Evolutionary conservation across 2,797 vertebrate genomes (phyloP).

Genomic region (Tympanoctomys barrerae): DNA sequence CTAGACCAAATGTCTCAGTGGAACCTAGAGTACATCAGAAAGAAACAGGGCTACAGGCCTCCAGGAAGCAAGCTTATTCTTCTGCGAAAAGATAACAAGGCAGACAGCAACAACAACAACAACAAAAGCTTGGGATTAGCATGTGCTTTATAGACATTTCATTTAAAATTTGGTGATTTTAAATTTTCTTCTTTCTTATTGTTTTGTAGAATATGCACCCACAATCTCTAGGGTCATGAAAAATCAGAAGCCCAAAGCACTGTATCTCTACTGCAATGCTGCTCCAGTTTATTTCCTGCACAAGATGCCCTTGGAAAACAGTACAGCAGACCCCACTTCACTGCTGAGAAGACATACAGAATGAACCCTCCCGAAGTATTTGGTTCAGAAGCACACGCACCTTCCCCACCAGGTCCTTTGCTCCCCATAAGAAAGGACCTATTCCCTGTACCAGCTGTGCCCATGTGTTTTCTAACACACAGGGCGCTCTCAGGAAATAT

Average conservation of each 20-base stretch:
- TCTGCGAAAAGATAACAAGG: not conserved
- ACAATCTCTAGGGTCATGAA: not conserved
- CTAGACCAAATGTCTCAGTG: not conserved
- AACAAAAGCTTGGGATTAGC: not conserved
- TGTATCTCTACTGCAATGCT: not conserved
- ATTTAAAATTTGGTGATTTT: not conserved
- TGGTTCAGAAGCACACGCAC: not conserved
- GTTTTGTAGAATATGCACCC: not conserved
- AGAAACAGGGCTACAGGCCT: not conserved
- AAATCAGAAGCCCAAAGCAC: not conserved
- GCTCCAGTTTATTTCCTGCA: not conserved
- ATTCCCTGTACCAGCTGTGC: not conserved
- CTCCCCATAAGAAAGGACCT: not conserved
- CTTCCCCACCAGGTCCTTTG: not conserved
- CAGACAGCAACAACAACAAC: not conserved
- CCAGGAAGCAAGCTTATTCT: not conserved
- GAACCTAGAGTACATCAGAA: not conserved
- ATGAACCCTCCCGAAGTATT: not conserved
- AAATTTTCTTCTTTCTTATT: not conserved
- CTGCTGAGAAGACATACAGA: not conserved
- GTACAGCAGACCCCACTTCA: too few species aligned
- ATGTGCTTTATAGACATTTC: not conserved
- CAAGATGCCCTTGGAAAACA: not conserved
- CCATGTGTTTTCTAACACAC: accelerated
- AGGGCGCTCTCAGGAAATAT: not conserved